phyloP scores from a whole-genome alignment of 2,797 vertebrate species.

The Odontamblyopus lacepedii region DNA sequence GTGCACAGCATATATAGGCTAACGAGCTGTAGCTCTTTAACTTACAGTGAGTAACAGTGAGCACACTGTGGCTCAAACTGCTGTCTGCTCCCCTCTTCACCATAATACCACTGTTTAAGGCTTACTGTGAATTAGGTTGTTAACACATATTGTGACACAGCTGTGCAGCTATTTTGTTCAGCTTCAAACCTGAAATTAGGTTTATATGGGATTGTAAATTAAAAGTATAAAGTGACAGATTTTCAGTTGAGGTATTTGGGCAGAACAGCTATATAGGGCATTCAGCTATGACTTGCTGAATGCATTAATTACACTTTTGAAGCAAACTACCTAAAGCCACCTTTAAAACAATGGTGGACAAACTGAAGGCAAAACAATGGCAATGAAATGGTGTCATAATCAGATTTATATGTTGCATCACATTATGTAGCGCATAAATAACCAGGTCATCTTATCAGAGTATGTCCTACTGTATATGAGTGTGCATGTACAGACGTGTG shows the following conservation, averaged over 20 bases:
- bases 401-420: no score
- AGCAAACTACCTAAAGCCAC: background rate
- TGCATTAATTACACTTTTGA: background rate
- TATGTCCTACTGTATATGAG: slow-evolving; percentile 14
- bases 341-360: background rate
- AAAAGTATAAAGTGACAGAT: slow-evolving; percentile 29
- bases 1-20: slow-evolving; percentile 55
- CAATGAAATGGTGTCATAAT: background rate
- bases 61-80: slow-evolving; percentile 40
- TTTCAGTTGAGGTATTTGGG: slow-evolving; percentile 7
- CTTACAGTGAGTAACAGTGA: slow-evolving; percentile 37
- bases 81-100: slow-evolving; percentile 44
- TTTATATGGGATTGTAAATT: slow-evolving; percentile 38
- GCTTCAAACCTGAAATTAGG: slow-evolving; percentile 22
- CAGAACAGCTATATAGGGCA: slow-evolving; percentile 2
- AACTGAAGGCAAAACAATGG: background rate
- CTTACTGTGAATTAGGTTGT: slow-evolving; percentile 63
- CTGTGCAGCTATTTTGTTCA: slow-evolving; percentile 42
- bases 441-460: background rate
- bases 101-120: slow-evolving; percentile 57
- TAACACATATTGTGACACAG: slow-evolving; percentile 61
- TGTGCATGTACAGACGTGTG: slow-evolving; percentile 33
- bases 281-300: background rate
- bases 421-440: background rate
- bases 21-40: slow-evolving; percentile 61